Evolutionary conservation across 1,140 invertebrate species (phyloP).

Genomic region (Sycobia sp.): DNA sequence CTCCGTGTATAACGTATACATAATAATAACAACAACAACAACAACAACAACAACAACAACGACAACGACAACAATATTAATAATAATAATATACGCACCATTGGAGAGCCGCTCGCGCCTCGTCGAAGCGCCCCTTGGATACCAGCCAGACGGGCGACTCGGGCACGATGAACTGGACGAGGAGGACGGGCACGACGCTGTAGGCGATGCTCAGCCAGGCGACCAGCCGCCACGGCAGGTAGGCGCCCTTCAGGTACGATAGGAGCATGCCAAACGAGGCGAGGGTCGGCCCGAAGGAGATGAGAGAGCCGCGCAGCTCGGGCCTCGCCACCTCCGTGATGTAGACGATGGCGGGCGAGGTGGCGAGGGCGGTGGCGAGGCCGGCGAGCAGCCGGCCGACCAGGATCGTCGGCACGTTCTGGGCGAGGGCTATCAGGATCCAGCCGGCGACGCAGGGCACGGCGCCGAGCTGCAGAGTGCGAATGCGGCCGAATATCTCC

Average conservation of each 20-base stretch:
- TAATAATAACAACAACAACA: too few relatives aligned
- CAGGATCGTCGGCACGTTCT: slow-evolving; percentile 61
- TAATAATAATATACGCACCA: slow-evolving; percentile 58
- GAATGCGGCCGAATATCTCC: slow-evolving; percentile 68
- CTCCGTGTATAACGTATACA: too few relatives aligned
- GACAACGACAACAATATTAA: too few relatives aligned
- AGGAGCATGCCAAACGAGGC: slow-evolving; percentile 65
- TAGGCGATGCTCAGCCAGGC: slow-evolving; percentile 65
- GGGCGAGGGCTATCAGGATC: slow-evolving; percentile 64
- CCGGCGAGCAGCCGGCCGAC: slow-evolving; percentile 70
- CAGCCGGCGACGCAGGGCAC: slow-evolving; percentile 70
- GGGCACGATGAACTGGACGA: slow-evolving; percentile 67
- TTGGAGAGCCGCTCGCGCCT: slow-evolving; percentile 63
- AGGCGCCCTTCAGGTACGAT: slow-evolving; percentile 66
- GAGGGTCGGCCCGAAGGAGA: slow-evolving; percentile 62
- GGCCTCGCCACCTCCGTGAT: slow-evolving; percentile 68
- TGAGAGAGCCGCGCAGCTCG: slow-evolving; percentile 65
- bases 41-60: too few relatives aligned
- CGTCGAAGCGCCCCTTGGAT: slow-evolving; percentile 62
- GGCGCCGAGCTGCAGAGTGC: slow-evolving; percentile 66
- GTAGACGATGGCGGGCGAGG: slow-evolving; percentile 68
- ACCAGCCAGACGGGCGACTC: slow-evolving; percentile 73
- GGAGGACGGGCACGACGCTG: slow-evolving; percentile 61
- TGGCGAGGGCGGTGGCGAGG: slow-evolving; percentile 62
- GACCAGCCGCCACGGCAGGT: slow-evolving; percentile 65